Evolutionary conservation across 2,888 invertebrate species (phyloP).

Genomic region (Eilema sororculum): DNA sequence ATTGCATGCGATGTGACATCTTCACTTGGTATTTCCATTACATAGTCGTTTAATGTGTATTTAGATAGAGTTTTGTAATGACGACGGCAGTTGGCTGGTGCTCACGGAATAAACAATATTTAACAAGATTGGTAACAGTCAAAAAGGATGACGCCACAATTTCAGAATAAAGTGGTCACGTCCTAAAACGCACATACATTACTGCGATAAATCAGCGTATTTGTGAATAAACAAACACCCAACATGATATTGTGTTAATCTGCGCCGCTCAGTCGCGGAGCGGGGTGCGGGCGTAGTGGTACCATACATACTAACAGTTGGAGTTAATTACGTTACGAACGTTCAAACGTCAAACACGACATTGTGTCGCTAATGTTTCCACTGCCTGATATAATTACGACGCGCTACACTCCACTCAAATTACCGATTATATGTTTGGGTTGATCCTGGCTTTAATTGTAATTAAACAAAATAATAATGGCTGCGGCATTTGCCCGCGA

Average conservation of each 20-base stretch:
- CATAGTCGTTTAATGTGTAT: too few relatives aligned
- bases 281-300: background rate
- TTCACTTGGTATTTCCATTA: too few relatives aligned
- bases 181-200: background rate
- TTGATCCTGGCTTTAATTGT: background rate
- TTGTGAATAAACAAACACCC: background rate
- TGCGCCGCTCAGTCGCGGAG: background rate
- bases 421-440: background rate
- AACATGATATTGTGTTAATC: background rate
- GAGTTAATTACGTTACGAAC: slow-evolving; percentile 1
- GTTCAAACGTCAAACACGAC: background rate
- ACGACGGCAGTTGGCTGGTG: background rate
- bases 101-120: background rate
- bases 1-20: too few relatives aligned
- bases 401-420: background rate
- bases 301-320: background rate
- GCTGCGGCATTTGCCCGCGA: background rate
- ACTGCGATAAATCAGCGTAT: slow-evolving; percentile 1
- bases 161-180: slow-evolving; percentile 4
- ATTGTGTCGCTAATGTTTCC: background rate
- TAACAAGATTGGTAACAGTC: background rate
- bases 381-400: background rate
- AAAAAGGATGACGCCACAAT: background rate
- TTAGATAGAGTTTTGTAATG: background rate
- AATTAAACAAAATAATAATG: background rate